Evolutionary conservation across 2,113 vertebrate species (phyloP).

Genomic region (Trinectes maculatus): DNA sequence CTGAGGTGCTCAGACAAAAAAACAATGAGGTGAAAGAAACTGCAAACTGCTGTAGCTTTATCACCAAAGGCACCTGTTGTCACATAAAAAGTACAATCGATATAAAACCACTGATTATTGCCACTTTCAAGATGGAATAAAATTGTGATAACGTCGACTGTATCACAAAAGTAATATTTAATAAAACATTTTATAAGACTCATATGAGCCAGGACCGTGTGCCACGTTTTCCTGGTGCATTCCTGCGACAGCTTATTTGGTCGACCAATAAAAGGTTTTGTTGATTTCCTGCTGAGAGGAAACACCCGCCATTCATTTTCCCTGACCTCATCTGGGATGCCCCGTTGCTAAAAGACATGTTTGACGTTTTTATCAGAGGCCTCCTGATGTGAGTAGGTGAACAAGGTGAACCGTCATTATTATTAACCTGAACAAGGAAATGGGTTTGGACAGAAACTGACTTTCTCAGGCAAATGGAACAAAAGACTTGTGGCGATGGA

Average conservation of each 20-base stretch:
- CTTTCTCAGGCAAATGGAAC: background rate
- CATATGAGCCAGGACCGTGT: conserved; percentile 10
- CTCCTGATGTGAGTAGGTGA: conserved; percentile 14
- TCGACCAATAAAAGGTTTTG: conserved; percentile 15
- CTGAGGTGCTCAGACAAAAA: too few relatives aligned
- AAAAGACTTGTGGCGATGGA: background rate
- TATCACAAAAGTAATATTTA: too few relatives aligned
- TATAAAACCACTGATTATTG: background rate
- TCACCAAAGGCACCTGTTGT: background rate
- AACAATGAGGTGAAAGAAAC: too few relatives aligned
- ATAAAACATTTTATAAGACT: background rate
- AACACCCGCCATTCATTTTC: conserved; percentile 23
- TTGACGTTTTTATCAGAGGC: conserved; percentile 40
- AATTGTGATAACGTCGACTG: background rate
- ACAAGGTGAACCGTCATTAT: conserved; percentile 28
- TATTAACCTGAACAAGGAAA: conserved; percentile 7
- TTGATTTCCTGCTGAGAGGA: conserved; percentile 22
- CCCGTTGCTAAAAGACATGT: conserved; percentile 21
- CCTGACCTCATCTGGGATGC: conserved; percentile 34
- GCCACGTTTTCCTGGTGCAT: too few relatives aligned
- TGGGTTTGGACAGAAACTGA: background rate
- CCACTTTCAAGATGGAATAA: background rate
- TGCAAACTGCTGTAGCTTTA: too few relatives aligned
- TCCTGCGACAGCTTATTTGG: conserved; percentile 9
- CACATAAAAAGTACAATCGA: too few relatives aligned